These are phyloP conservation scores for Bucco capensis DNA, from an alignment of 2,113 vertebrate species.

Conservation along the genomic window DNA sequence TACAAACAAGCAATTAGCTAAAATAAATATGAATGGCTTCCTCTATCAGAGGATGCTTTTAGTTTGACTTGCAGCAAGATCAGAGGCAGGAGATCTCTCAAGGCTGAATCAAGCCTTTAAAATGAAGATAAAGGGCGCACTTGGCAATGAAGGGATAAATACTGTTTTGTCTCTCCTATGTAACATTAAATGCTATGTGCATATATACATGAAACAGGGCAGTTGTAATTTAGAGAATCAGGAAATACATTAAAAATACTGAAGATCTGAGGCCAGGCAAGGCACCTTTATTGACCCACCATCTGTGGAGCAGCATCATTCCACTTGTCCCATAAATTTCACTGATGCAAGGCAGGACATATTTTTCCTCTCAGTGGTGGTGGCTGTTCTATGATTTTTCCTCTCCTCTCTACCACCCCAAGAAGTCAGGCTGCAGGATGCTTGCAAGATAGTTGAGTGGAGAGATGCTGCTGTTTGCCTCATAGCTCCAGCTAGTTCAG, in stretches of 20 bases:
- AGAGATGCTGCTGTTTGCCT: not conserved
- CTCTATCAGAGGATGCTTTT: not conserved
- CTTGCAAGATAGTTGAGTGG: not conserved
- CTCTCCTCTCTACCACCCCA: not conserved
- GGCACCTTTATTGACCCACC: not conserved
- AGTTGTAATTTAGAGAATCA: conserved; percentile 31
- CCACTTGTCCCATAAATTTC: conserved; percentile 2
- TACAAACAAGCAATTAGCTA: conserved; percentile 53
- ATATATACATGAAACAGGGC: not conserved
- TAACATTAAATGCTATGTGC: not conserved
- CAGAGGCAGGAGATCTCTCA: not conserved
- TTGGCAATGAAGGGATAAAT: not conserved
- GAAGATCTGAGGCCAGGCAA: not conserved
- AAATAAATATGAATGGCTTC: conserved; percentile 33
- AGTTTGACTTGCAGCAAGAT: not conserved
- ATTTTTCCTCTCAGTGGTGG: not conserved
- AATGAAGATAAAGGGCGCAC: not conserved
- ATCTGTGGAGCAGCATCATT: not conserved
- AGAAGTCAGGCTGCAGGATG: not conserved
- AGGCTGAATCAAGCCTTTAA: conserved; percentile 10
- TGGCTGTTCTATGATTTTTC: not conserved
- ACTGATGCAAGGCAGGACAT: not conserved
- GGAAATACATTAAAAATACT: conserved; percentile 39
- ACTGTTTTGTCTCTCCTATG: not conserved
- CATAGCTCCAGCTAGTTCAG: not conserved